phyloP scores from a whole-genome alignment of 2,888 invertebrate species.

The Polietes domitor region DNA sequence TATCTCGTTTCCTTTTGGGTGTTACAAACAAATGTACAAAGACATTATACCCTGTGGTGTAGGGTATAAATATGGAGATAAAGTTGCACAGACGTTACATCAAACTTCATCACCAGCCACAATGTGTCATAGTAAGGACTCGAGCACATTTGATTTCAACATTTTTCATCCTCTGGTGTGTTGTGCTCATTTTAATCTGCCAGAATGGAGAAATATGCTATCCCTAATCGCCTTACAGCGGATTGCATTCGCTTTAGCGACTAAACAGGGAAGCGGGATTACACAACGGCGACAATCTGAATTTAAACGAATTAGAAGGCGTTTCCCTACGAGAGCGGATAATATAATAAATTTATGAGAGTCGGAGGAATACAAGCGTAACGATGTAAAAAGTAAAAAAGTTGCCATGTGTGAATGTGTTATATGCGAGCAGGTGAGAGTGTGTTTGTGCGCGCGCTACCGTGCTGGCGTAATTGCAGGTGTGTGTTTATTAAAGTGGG shows the following conservation, averaged over 20 bases:
- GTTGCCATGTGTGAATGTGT: background rate
- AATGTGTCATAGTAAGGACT: too few relatives aligned
- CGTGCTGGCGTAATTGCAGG: background rate
- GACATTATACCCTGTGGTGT: too few relatives aligned
- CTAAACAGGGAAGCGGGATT: background rate
- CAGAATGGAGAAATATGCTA: background rate
- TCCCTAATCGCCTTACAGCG: background rate
- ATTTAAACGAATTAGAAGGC: background rate
- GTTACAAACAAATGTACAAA: too few relatives aligned
- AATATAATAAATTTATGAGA: slow-evolving; percentile 11
- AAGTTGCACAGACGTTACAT: too few relatives aligned
- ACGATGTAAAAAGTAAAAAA: background rate
- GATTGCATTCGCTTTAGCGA: background rate
- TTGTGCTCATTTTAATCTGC: too few relatives aligned
- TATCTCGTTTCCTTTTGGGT: too few relatives aligned
- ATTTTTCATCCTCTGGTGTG: too few relatives aligned
- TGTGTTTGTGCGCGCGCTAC: too few relatives aligned
- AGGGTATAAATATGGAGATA: too few relatives aligned
- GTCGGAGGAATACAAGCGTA: background rate
- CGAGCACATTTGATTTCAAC: too few relatives aligned
- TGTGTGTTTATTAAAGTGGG: background rate
- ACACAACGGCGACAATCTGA: background rate
- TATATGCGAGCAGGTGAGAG: background rate
- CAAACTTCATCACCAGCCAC: too few relatives aligned
- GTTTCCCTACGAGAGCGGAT: background rate